Evolutionary conservation across 1,140 invertebrate species (phyloP).

Genomic region (Harlomillsia oculata): DNA sequence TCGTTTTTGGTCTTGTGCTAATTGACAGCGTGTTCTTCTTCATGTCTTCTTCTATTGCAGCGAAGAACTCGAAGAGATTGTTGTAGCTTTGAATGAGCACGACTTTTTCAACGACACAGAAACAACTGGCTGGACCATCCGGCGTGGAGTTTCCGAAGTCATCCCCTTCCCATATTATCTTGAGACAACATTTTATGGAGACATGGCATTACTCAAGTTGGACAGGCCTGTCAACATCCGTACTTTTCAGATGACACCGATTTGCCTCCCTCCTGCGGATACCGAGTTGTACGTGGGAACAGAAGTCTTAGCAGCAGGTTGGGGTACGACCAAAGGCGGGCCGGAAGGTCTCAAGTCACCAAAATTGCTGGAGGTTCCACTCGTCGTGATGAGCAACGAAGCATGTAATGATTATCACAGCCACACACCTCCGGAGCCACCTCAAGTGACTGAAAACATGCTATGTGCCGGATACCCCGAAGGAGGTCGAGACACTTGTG

Average conservation of each 20-base stretch:
- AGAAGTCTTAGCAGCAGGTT: constrained; percentile 33
- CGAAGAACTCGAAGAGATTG: constrained; percentile 27
- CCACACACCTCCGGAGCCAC: constrained; percentile 20
- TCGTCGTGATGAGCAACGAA: constrained; percentile 25
- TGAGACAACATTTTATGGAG: constrained; percentile 32
- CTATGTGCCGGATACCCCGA: constrained; percentile 32
- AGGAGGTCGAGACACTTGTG: constrained; percentile 33
- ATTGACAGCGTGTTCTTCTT: too few species aligned
- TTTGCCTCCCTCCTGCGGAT: constrained; percentile 24
- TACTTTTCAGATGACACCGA: constrained; percentile 16
- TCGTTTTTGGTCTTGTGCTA: too few species aligned
- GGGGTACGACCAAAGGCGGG: constrained; percentile 30
- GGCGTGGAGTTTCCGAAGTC: constrained; percentile 19
- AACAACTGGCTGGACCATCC: constrained; percentile 17
- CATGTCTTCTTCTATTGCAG: too few species aligned
- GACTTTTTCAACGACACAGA: constrained; percentile 29
- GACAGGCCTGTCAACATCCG: constrained; percentile 24
- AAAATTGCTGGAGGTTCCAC: constrained; percentile 26
- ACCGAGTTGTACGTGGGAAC: constrained; percentile 13
- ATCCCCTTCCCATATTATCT: constrained; percentile 33
- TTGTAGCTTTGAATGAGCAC: constrained; percentile 30
- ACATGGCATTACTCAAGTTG: constrained; percentile 21
- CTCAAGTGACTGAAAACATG: constrained; percentile 33
- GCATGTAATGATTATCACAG: constrained; percentile 30
- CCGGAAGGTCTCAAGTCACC: constrained; percentile 23